Conservation (phyloP, 2,888 invertebrate genomes). For the Hofmannophila pseudospretella region DNA sequence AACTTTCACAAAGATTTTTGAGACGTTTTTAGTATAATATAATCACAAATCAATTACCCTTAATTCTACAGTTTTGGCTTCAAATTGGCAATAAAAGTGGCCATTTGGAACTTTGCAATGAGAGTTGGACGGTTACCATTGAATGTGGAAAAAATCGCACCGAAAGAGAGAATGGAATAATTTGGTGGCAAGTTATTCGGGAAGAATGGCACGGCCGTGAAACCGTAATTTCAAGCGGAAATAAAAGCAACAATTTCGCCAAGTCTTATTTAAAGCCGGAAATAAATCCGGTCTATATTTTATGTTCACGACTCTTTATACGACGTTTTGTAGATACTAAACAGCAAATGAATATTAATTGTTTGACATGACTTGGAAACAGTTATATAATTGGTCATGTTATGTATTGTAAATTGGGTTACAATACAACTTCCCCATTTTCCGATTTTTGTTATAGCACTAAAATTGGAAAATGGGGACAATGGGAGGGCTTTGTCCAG, state of each 20-base stretch:
- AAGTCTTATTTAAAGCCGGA: conserved; percentile 35
- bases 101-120: conserved; percentile 18
- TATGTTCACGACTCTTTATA: conserved; percentile 11
- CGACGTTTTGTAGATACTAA: conserved; percentile 5
- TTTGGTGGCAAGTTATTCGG: conserved; percentile 39
- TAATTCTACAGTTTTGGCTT: conserved; percentile 13
- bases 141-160: conserved; percentile 18
- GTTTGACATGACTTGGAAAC: too few species aligned
- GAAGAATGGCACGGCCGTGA: conserved; percentile 31
- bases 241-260: conserved; percentile 43
- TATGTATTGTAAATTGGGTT: too few species aligned
- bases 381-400: too few species aligned
- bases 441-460: too few species aligned
- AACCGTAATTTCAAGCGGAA: conserved; percentile 40
- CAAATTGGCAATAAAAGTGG: conserved; percentile 14
- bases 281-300: conserved; percentile 32
- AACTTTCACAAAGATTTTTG: neutral
- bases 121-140: conserved; percentile 15
- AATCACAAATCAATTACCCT: conserved; percentile 16
- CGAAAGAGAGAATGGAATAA: conserved; percentile 38
- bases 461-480: too few species aligned
- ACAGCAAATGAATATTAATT: too few species aligned
- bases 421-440: too few species aligned
- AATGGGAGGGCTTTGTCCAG: too few species aligned
- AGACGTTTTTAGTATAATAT: neutral